Evolutionary conservation across 2,797 vertebrate genomes (phyloP).

Genomic region (Leptatherina wallacei): DNA sequence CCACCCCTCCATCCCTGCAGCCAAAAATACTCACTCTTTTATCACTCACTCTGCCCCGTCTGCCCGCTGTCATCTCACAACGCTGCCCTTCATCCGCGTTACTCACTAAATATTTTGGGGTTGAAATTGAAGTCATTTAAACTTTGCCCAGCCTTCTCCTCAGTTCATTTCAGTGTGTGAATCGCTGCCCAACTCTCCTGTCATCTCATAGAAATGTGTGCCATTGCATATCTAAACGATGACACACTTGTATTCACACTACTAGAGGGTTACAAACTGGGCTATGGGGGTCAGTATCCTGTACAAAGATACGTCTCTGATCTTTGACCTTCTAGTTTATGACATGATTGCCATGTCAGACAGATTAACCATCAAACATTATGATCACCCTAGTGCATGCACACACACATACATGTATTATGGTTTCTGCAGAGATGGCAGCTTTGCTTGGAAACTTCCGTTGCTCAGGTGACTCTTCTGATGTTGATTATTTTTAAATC

Average conservation of each 20-base stretch:
- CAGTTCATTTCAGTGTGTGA: neutral
- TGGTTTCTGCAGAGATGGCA: slow-evolving; percentile 40
- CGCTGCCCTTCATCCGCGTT: neutral
- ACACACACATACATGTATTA: slow-evolving; percentile 13
- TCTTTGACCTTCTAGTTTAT: slow-evolving; percentile 23
- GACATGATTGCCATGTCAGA: neutral
- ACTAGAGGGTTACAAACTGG: slow-evolving; percentile 7
- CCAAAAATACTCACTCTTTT: slow-evolving; percentile 69
- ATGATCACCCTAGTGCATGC: slow-evolving; percentile 9
- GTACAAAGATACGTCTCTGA: slow-evolving; percentile 10
- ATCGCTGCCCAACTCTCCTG: slow-evolving; percentile 27
- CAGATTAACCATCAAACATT: slow-evolving; percentile 1
- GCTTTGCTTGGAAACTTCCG: slow-evolving; percentile 36
- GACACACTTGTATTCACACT: slow-evolving; percentile 31
- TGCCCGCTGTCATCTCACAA: slow-evolving; percentile 25
- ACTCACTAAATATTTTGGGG: neutral
- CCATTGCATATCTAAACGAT: slow-evolving; percentile 43
- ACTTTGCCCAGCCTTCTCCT: neutral
- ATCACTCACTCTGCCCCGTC: slow-evolving; percentile 45
- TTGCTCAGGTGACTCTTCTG: slow-evolving; percentile 13
- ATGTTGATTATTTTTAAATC: neutral
- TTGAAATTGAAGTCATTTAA: slow-evolving; percentile 2
- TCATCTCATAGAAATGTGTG: slow-evolving; percentile 56
- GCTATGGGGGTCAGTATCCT: slow-evolving; percentile 8
- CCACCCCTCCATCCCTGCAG: slow-evolving; percentile 41